Conservation (phyloP, 1,140 invertebrate species). For the Drosophila mojavensis region DNA sequence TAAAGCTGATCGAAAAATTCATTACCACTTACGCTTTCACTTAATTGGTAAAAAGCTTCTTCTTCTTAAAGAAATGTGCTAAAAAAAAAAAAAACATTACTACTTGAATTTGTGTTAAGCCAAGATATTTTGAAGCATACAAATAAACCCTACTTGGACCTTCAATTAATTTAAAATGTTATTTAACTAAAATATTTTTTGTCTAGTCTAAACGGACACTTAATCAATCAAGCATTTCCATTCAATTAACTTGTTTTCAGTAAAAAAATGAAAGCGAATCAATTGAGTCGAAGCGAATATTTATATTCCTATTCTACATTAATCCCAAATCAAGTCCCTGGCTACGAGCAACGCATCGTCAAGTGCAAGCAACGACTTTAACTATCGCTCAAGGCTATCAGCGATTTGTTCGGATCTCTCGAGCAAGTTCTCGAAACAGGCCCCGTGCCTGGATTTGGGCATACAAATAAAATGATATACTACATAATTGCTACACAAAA, state of each 20-base stretch:
- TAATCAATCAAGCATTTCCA: no score
- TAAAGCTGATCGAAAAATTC: no score
- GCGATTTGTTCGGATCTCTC: conserved; percentile 21
- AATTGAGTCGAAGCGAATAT: conserved; percentile 5
- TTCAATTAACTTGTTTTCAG: not conserved
- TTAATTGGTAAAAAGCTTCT: no score
- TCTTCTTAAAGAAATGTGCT: no score
- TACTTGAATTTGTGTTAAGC: no score
- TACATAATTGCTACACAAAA: conserved; percentile 15
- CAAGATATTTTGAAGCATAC: no score
- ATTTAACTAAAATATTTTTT: no score
- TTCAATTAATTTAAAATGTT: no score
- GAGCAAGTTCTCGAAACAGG: conserved; percentile 18
- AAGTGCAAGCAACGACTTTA: conserved; percentile 32
- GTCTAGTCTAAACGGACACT: no score
- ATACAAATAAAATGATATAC: conserved; percentile 9
- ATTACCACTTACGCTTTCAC: no score
- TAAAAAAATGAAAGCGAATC: conserved; percentile 19
- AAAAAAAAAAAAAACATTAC: no score
- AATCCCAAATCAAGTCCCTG: not conserved
- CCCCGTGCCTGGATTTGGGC: conserved; percentile 3
- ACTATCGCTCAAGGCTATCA: conserved; percentile 52
- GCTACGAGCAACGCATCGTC: conserved; percentile 3
- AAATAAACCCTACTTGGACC: no score
- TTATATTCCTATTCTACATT: not conserved